phyloP scores from a whole-genome alignment of 2,113 vertebrate genomes.

The Pelmatolapia mariae region DNA sequence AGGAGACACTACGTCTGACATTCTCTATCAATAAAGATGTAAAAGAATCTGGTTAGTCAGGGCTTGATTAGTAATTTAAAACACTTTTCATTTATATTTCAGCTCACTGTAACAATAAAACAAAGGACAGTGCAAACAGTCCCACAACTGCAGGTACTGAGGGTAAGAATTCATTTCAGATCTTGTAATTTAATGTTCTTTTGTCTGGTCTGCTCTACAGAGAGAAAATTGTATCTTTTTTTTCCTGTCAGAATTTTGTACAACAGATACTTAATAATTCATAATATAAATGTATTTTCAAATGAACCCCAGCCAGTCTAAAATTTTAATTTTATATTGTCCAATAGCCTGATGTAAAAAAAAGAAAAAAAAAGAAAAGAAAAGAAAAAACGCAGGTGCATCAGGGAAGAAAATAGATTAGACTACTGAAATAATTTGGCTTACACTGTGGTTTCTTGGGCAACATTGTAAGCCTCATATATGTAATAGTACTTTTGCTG shows the following conservation, averaged over 20 bases:
- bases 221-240: background rate
- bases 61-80: background rate
- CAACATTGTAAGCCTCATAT: background rate
- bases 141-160: background rate
- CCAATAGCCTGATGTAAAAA: background rate
- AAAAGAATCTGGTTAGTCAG: background rate
- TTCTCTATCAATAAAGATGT: background rate
- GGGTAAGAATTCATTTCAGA: background rate
- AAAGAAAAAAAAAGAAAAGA: background rate
- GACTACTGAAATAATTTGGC: background rate
- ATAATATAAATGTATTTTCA: background rate
- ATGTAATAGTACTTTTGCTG: background rate
- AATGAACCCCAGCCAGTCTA: background rate
- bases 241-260: background rate
- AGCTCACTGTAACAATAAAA: background rate
- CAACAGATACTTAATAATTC: background rate
- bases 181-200: background rate
- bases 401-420: background rate
- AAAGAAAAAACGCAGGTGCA: background rate
- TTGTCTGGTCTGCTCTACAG: background rate
- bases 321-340: background rate
- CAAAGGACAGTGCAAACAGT: background rate
- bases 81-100: background rate
- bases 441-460: background rate
- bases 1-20: background rate